phyloP scores from a whole-genome alignment of 35 echinoderm and acorn worm species.

The Apostichopus californicus region DNA sequence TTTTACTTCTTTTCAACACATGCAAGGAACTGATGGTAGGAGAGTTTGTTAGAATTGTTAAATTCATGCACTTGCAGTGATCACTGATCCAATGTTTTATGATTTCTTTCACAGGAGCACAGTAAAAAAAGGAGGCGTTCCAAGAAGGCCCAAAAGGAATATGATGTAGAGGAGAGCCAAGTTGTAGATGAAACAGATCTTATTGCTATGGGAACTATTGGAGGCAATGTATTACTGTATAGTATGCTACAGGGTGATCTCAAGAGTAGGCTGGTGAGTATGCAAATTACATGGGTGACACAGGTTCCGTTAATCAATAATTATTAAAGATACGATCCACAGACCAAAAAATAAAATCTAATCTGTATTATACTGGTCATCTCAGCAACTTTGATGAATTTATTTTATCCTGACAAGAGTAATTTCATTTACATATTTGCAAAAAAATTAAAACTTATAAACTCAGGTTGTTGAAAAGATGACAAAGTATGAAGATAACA shows the following conservation, averaged over 20 bases:
- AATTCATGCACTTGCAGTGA: too few relatives aligned
- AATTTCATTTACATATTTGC: too few relatives aligned
- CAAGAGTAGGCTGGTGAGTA: slow-evolving; percentile 40
- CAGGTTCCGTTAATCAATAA: too few relatives aligned
- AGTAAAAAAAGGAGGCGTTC: slow-evolving; percentile 8
- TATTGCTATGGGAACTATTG: slow-evolving; percentile 56
- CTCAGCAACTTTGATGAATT: too few relatives aligned
- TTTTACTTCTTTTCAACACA: too few relatives aligned
- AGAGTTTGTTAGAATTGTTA: too few relatives aligned
- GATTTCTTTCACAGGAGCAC: slow-evolving; percentile 2
- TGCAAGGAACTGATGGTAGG: too few relatives aligned
- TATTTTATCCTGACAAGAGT: too few relatives aligned
- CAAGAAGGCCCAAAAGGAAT: background rate
- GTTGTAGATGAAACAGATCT: slow-evolving; percentile 34
- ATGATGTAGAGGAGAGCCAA: background rate
- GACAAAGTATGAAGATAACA: too few relatives aligned
- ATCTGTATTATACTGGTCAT: background rate
- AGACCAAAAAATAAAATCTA: background rate
- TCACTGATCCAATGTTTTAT: background rate
- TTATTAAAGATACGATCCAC: background rate
- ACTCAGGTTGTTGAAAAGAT: too few relatives aligned
- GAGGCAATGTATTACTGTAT: slow-evolving; percentile 42
- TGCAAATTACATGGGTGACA: background rate
- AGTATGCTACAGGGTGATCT: slow-evolving; percentile 47
- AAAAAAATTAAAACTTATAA: too few relatives aligned